Conservation (phyloP, 2,888 invertebrate genomes). For the Habrosyne pyritoides region DNA sequence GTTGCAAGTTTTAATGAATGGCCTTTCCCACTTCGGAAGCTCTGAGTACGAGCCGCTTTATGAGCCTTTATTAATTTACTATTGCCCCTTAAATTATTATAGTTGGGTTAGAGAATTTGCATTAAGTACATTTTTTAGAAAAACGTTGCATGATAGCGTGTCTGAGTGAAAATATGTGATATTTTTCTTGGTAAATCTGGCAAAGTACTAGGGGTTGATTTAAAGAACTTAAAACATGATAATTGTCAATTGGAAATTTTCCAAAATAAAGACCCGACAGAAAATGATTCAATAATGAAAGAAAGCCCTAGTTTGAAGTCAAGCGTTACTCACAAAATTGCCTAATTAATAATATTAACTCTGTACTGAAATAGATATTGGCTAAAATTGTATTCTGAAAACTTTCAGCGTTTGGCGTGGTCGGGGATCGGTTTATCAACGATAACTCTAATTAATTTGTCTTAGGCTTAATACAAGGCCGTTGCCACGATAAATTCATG, state of each 20-base stretch:
- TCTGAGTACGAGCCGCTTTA: not conserved
- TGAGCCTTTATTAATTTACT: conserved; percentile 7
- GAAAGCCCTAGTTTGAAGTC: not conserved
- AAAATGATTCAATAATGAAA: no score
- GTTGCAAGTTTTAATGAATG: conserved; percentile 76
- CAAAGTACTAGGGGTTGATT: no score
- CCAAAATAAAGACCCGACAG: no score
- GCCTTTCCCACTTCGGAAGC: conserved; percentile 28
- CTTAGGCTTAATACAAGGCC: conserved; percentile 23
- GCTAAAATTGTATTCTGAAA: not conserved
- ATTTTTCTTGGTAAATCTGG: no score
- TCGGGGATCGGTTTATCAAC: conserved; percentile 8
- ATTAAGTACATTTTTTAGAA: not conserved
- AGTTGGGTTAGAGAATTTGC: conserved; percentile 6
- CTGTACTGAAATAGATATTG: not conserved
- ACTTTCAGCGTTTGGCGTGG: not conserved
- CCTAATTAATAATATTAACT: not conserved
- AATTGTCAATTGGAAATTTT: no score
- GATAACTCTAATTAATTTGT: conserved; percentile 27
- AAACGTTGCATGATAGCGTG: not conserved
- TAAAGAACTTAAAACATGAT: no score
- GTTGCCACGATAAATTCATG: conserved; percentile 29
- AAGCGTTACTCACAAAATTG: not conserved
- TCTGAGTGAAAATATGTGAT: not conserved
- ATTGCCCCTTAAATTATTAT: conserved; percentile 7